These are phyloP conservation scores for Ryuthela nishihirai DNA, from an alignment of 2,888 invertebrate genomes.

Conservation along the genomic window DNA sequence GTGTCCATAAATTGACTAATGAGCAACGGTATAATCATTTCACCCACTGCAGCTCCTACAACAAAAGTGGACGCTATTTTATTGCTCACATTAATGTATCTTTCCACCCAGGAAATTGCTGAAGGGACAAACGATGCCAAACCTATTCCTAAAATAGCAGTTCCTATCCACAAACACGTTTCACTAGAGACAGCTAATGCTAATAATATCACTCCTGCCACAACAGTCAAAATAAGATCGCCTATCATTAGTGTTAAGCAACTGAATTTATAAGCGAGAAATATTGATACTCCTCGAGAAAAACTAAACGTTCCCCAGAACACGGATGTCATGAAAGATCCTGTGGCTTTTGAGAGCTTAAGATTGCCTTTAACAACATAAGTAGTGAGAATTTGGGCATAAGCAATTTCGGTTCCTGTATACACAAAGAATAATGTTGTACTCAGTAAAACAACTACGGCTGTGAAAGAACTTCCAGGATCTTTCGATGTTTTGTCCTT, in stretches of 20 bases:
- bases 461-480: not conserved
- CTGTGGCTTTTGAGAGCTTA: conserved; percentile 47
- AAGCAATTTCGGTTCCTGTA: conserved; percentile 53
- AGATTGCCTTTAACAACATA: conserved; percentile 48
- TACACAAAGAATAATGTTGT: conserved; percentile 43
- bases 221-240: conserved; percentile 47
- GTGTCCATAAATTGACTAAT: conserved; percentile 50
- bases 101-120: conserved; percentile 52
- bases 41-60: conserved; percentile 52
- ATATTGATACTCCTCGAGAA: conserved; percentile 48
- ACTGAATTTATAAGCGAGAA: conserved; percentile 49
- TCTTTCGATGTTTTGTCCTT: not conserved
- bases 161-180: conserved; percentile 50
- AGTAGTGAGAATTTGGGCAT: conserved; percentile 50
- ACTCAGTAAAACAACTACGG: conserved; percentile 1
- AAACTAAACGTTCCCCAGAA: conserved; percentile 53
- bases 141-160: conserved; percentile 51
- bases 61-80: conserved; percentile 52
- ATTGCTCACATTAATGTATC: conserved; percentile 51
- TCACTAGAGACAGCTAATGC: conserved; percentile 45
- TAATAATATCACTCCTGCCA: conserved; percentile 47
- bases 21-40: conserved; percentile 51
- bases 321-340: conserved; percentile 49
- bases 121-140: conserved; percentile 54
- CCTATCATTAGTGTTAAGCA: conserved; percentile 50